Evolutionary conservation across 2,888 invertebrate genomes (phyloP).

Genomic region (Exocentrus adspersus): DNA sequence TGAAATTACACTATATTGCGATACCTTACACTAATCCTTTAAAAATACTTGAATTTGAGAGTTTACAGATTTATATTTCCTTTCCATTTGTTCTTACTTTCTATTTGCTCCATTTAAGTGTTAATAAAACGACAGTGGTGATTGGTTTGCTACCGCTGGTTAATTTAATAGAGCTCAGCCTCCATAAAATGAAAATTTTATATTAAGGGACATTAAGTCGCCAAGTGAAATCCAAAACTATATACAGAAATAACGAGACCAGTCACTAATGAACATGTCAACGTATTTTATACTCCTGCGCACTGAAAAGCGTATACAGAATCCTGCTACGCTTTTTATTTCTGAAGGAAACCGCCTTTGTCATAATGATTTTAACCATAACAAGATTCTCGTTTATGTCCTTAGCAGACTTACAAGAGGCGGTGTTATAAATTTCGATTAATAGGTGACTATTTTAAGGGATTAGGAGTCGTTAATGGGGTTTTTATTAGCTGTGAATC

Average conservation of each 20-base stretch:
- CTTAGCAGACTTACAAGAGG: conserved; percentile 23
- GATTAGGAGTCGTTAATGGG: conserved; percentile 34
- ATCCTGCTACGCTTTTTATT: conserved; percentile 56
- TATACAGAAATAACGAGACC: conserved; percentile 47
- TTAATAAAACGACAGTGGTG: too few species aligned
- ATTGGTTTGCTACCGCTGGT: conserved; percentile 13
- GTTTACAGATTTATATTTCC: too few species aligned
- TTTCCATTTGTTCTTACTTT: too few species aligned
- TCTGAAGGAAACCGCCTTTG: conserved; percentile 50
- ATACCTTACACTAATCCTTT: too few species aligned
- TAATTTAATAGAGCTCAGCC: conserved; percentile 18
- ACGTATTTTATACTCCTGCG: conserved; percentile 42
- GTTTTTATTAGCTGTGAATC: conserved; percentile 30
- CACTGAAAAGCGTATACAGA: conserved; percentile 57
- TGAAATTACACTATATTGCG: too few species aligned
- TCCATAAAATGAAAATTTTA: conserved; percentile 43
- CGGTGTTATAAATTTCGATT: conserved; percentile 34
- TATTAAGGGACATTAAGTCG: conserved; percentile 40
- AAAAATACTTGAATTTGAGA: too few species aligned
- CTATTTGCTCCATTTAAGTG: too few species aligned
- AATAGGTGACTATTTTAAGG: conserved; percentile 32
- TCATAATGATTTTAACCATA: conserved; percentile 54
- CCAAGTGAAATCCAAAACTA: conserved; percentile 44
- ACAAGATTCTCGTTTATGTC: conserved; percentile 40
- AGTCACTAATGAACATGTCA: conserved; percentile 48